Evolutionary conservation across 2,797 vertebrate genomes (phyloP), one percentile per base, ranked within the genome.

Genomic region (Staurois parvus): DNA sequence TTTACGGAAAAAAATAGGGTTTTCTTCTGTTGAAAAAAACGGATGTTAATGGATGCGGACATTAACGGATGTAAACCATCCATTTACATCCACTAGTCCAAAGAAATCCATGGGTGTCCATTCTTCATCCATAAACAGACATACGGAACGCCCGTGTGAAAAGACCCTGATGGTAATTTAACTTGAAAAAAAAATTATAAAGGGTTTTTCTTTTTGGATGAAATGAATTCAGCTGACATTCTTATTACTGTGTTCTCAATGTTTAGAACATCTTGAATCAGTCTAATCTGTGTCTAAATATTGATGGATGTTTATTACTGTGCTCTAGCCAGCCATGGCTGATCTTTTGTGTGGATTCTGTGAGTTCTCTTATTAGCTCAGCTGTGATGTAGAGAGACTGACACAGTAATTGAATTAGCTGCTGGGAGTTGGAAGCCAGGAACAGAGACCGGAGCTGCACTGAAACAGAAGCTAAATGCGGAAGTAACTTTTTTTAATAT

Each of bases 261-360:
- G 48, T 76, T 67, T 30, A 76, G 72, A 76, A 68, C 12, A 67
- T 82, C 72, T 82, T 74, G 56, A 45, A 45, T 29, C 56, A 67
- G 21, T 52, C 62, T 84, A 59, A 84, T 56, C 29, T 56, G 40
- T 37, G 81, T 68, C 64, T 69, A 84, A 84, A 26, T 59, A 56
- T 76, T 76, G 66, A 76, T 45, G 26, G 74, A 68, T 59, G 62
- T 75, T 52, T 34, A 76, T 76, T 70, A 52, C 73, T 40, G 62
- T 37, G 42, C 32, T 32, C 37, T 64, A 37, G 81, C 3, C 80
- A 56, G 73, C 48, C 73, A 34, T 34, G 32, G 48, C 70, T 76
- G 34, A 69, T 76, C 28, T 76, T 66, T 83, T 67, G 21, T 67
- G n/a, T 66, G 56, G 15, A 19, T 76, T 56, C 21, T 81, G 56